Conservation (phyloP, 30 jellyfish, hydroid and myxozoan genomes). For the Morbakka virulenta region DNA sequence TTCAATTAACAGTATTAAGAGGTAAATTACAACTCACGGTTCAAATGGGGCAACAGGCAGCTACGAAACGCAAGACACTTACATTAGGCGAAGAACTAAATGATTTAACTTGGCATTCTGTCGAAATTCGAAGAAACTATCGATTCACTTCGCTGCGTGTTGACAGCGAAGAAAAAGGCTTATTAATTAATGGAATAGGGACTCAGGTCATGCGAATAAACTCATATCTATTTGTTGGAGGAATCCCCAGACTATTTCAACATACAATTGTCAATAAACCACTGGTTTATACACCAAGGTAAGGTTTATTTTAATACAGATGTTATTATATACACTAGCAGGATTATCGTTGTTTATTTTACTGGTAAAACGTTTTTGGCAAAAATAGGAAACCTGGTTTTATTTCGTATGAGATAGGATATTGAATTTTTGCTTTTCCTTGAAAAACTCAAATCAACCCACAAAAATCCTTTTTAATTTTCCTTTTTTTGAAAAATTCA, state of each 20-base stretch:
- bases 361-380: too few species aligned
- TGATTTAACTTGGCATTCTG: conserved; percentile 83
- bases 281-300: conserved; percentile 26
- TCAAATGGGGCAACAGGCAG: conserved; percentile 58
- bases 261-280: conserved; percentile 8
- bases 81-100: conserved; percentile 54
- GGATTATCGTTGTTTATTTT: too few species aligned
- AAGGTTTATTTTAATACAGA: too few species aligned
- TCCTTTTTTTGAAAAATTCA: too few species aligned
- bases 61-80: conserved; percentile 10
- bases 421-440: too few species aligned
- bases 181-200: conserved; percentile 17
- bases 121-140: conserved; percentile 20
- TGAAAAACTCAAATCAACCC: too few species aligned
- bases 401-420: too few species aligned
- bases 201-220: conserved; percentile 18
- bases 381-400: too few species aligned
- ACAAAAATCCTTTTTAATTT: too few species aligned
- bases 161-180: conserved; percentile 30
- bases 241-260: conserved; percentile 18
- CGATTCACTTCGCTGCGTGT: conserved; percentile 36
- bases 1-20: conserved; percentile 39
- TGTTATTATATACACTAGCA: too few species aligned
- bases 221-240: conserved; percentile 83
- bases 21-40: conserved; percentile 56